These are phyloP conservation scores for Campoplex nolae DNA, from an alignment of 2,888 invertebrate genomes.

Conservation along the genomic window DNA sequence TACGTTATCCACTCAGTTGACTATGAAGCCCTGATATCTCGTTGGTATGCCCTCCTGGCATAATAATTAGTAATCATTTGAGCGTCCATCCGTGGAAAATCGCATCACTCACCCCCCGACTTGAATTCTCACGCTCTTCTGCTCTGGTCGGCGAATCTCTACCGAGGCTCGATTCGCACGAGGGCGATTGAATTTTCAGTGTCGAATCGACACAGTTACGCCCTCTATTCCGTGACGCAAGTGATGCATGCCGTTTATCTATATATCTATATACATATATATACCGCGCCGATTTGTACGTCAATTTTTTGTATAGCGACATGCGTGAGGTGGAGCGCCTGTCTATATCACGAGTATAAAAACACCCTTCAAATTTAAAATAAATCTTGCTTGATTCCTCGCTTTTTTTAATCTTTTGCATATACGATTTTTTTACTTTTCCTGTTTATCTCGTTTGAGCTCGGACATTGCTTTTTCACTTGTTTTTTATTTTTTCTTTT, in stretches of 20 bases:
- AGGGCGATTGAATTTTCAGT: slow-evolving; percentile 29
- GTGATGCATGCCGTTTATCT: background rate
- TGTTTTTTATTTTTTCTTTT: background rate
- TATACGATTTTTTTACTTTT: slow-evolving; percentile 6
- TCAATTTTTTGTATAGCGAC: background rate
- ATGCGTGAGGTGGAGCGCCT: background rate
- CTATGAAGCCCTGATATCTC: slow-evolving; percentile 65
- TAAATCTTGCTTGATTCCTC: slow-evolving; percentile 13
- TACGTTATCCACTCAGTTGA: slow-evolving; percentile 70
- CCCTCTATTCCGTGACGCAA: background rate
- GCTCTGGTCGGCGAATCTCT: background rate
- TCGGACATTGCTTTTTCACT: slow-evolving; percentile 17
- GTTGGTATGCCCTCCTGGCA: slow-evolving; percentile 45
- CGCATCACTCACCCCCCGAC: slow-evolving; percentile 60
- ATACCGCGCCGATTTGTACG: background rate
- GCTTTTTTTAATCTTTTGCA: background rate
- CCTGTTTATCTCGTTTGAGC: slow-evolving; percentile 7
- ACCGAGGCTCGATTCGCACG: background rate
- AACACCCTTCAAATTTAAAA: slow-evolving; percentile 15
- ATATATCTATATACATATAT: background rate
- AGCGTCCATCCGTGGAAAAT: slow-evolving; percentile 67
- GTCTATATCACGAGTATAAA: background rate
- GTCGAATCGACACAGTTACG: slow-evolving; percentile 18
- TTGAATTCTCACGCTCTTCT: slow-evolving; percentile 48
- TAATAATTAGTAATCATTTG: slow-evolving; percentile 71